Conservation (phyloP, 2,797 vertebrate species). For the Psittacula derbiana region DNA sequence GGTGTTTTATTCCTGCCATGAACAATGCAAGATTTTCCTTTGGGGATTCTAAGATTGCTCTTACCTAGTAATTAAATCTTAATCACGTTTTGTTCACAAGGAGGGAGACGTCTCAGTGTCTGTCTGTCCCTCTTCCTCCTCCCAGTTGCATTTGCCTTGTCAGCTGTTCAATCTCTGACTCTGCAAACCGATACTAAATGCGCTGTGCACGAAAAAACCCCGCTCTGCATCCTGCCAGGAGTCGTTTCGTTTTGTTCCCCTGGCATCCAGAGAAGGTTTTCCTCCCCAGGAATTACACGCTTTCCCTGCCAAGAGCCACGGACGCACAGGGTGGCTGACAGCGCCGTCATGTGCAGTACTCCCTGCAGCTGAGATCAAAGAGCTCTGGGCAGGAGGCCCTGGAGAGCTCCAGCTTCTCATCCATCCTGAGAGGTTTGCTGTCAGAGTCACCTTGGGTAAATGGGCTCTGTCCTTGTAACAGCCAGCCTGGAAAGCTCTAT, state of each 20-base stretch:
- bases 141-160: neutral
- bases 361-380: neutral
- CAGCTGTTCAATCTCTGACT: neutral
- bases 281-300: neutral
- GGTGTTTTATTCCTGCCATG: neutral
- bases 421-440: neutral
- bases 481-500: neutral
- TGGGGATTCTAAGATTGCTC: neutral
- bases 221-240: neutral
- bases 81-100: neutral
- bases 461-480: neutral
- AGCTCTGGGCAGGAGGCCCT: neutral
- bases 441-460: neutral
- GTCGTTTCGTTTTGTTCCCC: neutral
- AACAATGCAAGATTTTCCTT: neutral
- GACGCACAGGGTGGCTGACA: neutral
- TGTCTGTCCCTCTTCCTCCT: neutral
- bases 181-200: neutral
- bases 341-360: neutral
- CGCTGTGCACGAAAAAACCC: rapidly evolving
- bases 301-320: neutral
- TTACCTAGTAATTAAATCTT: neutral
- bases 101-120: neutral
- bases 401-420: neutral
- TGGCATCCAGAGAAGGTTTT: neutral